Evolutionary conservation across 2,888 invertebrate genomes (phyloP).

Genomic region (Campaea margaritaria): DNA sequence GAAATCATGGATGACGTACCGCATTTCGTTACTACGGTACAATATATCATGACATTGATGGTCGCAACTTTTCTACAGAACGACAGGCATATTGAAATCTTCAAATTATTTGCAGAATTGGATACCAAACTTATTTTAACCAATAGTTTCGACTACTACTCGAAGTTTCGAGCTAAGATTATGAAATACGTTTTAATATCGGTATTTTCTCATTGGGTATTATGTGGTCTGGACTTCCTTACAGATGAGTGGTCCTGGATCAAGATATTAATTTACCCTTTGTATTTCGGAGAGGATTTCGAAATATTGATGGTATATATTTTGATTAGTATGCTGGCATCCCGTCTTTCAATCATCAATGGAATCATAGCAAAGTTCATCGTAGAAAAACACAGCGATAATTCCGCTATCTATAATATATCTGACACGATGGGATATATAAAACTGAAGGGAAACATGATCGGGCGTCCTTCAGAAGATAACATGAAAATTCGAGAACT

Average conservation of each 20-base stretch:
- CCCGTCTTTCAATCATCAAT: conserved; percentile 59
- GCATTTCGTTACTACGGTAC: conserved; percentile 35
- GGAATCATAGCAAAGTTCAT: conserved; percentile 53
- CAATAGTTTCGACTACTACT: conserved; percentile 15
- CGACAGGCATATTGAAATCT: conserved; percentile 22
- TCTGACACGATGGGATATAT: conserved; percentile 40
- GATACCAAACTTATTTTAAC: conserved; percentile 23
- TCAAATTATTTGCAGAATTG: conserved; percentile 20
- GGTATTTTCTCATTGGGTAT: conserved; percentile 37
- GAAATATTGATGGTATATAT: conserved; percentile 57
- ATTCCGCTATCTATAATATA: conserved; percentile 47
- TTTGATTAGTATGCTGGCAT: conserved; percentile 53
- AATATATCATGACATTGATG: conserved; percentile 35
- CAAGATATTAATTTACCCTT: conserved; percentile 38
- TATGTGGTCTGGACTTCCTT: conserved; percentile 38
- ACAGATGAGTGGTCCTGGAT: conserved; percentile 32
- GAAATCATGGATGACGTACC: conserved; percentile 37
- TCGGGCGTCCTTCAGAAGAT: conserved; percentile 46
- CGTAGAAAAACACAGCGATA: conserved; percentile 44
- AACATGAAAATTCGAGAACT: conserved; percentile 59
- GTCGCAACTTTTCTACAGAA: conserved; percentile 20
- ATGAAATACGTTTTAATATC: conserved; percentile 39
- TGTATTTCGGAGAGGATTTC: conserved; percentile 55
- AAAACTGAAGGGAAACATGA: conserved; percentile 46
- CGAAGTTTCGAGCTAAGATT: conserved; percentile 43